Percentiles rank a stretch among this genome's conserved stretches.
Conservation (phyloP, 2,797 vertebrate genomes). For the Cephalopachus bancanus region DNA sequence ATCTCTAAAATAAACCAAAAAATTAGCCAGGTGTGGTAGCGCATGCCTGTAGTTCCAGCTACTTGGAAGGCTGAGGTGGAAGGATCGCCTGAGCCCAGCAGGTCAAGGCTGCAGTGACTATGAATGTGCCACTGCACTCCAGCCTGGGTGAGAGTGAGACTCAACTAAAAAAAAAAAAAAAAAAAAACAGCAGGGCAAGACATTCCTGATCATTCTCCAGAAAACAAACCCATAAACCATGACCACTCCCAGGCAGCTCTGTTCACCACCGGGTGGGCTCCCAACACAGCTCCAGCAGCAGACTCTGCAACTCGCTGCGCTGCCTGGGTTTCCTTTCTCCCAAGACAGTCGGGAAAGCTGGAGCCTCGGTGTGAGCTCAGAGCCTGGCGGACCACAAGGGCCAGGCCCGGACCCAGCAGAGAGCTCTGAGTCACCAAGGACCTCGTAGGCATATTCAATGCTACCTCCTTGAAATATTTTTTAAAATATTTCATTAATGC, state of each 20-base stretch:
- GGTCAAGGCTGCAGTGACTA: no score
- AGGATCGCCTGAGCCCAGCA: no score
- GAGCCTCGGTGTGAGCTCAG: neutral
- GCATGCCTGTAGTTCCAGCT: no score
- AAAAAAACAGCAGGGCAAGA: neutral
- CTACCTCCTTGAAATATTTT: neutral
- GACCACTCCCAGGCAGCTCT: neutral
- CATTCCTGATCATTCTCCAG: neutral
- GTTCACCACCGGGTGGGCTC: neutral
- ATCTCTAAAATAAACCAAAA: no score
- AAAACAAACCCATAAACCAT: neutral
- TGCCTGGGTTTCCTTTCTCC: neutral
- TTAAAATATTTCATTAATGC: constrained; percentile 49
- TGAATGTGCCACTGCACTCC: no score
- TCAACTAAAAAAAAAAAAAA: no score
- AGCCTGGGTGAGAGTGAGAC: no score
- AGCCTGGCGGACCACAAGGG: neutral
- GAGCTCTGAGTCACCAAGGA: neutral
- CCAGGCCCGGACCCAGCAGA: neutral
- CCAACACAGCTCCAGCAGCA: neutral
- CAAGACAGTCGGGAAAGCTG: neutral
- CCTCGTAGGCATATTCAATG: neutral
- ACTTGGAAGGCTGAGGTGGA: no score
- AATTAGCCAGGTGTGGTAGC: no score
- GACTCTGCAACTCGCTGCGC: neutral